Evolutionary conservation across 2,797 vertebrate species (phyloP), one percentile per base, ranked within the genome.

Genomic region (Molothrus aeneus): DNA sequence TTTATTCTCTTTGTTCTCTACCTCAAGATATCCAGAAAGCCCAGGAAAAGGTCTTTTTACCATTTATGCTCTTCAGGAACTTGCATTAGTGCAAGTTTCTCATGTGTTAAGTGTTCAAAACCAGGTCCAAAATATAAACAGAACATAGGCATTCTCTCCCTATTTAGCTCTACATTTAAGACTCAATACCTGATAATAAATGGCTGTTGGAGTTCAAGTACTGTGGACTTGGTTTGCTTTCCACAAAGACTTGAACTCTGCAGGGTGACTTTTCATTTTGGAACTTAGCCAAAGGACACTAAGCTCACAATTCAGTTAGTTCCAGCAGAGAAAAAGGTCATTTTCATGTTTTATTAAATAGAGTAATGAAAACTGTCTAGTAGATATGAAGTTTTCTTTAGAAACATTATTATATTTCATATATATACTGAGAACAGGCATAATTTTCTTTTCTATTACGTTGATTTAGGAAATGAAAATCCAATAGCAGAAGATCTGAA

Each of bases 391-490:
- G 43, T 88, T 91, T 95, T 94, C 80, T 86, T 93, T 90, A 94
- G 89, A 91, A 96, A 87, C 68, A 43, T 83, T 86, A 91, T 92
- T 79, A 68, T 91, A 82, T 95, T 95, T 95, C 78, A 74, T 84
- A 77, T 65, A 40, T 74, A 86, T 82, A 85, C 40, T 34, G 80
- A 54, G 80, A 93, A 92, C 6, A 5, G 65, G 73, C 42, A 12
- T 86, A n/a, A 86, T 96, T 91, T 90, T 94, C 84, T 91, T 86
- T 88, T 96, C 82, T 88, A 61, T 79, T 90, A 64, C 3, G 0
- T 36, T 82, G 80, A 93, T 81, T 93, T 95, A 88, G 82, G 73
- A 92, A 96, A 96, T 86, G 82, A 94, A 92, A 93, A 93, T 88
- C 88, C 68, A 88, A 56, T 42, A 84, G 70, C 42, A 53, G 80